phyloP scores from a whole-genome alignment of 1,140 invertebrate species.

The Dolichoris vasculosae region DNA sequence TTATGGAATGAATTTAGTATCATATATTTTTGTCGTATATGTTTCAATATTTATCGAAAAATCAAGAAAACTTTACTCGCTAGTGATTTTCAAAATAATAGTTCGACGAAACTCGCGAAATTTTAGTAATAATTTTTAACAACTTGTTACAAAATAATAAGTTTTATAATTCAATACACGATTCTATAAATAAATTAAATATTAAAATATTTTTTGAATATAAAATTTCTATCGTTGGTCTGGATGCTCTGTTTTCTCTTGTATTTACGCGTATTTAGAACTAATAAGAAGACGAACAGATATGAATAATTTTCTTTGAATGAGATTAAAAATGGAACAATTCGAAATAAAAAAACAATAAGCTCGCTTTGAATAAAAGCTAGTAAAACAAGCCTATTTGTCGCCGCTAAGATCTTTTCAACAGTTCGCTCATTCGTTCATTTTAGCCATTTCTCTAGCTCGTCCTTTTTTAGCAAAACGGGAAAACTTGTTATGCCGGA shows the following conservation, averaged over 20 bases:
- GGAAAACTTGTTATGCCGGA: constrained; percentile 1
- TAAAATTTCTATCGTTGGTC: too few species aligned
- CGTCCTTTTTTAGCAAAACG: neutral
- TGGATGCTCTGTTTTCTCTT: too few species aligned
- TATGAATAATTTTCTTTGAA: neutral
- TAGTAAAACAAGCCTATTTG: neutral
- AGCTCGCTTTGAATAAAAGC: neutral
- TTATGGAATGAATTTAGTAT: neutral
- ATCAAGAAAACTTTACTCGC: neutral
- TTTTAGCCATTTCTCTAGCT: neutral
- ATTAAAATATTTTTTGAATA: too few species aligned
- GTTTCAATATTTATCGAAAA: neutral
- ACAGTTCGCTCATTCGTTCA: neutral
- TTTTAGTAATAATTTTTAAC: neutral
- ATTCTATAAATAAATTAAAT: neutral
- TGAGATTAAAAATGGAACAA: neutral
- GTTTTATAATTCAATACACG: neutral
- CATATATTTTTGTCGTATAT: neutral
- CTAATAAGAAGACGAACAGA: neutral
- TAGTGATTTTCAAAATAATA: neutral
- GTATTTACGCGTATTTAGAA: too few species aligned
- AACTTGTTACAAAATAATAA: too few species aligned
- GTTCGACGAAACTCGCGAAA: neutral
- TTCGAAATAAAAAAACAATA: neutral
- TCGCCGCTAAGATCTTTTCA: neutral